Evolutionary conservation across 2,797 vertebrate species (phyloP).

Genomic region (Anableps anableps): DNA sequence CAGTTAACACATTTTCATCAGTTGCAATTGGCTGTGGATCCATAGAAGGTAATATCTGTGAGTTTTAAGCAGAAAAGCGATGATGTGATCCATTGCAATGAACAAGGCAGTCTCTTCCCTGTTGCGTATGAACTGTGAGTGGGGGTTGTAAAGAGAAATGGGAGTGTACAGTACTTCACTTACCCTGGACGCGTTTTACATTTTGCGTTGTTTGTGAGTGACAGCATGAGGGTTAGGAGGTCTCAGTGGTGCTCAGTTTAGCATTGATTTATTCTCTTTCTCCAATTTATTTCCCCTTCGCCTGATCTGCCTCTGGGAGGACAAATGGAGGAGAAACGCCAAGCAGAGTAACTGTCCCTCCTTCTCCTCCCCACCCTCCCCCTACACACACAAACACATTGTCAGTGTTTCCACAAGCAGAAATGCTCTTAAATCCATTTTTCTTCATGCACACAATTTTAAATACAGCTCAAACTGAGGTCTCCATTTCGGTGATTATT

Average conservation of each 20-base stretch:
- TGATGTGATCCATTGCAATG: neutral
- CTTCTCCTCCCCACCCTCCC: slow-evolving; percentile 14
- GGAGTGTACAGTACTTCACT: slow-evolving; percentile 12
- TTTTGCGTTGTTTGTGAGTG: slow-evolving; percentile 40
- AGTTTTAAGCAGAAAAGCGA: neutral
- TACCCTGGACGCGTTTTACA: slow-evolving; percentile 41
- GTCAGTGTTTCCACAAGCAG: slow-evolving; percentile 25
- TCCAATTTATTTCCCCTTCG: slow-evolving; percentile 79
- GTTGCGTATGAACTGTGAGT: slow-evolving; percentile 9
- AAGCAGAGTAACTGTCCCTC: slow-evolving; percentile 59
- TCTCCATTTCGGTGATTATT: slow-evolving; percentile 52
- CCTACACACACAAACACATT: neutral
- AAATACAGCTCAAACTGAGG: slow-evolving; percentile 25
- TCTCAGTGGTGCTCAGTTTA: slow-evolving; percentile 79
- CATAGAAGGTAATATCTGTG: neutral
- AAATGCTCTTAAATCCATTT: slow-evolving; percentile 50
- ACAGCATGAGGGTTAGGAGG: slow-evolving; percentile 74
- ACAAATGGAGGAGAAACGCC: slow-evolving; percentile 79
- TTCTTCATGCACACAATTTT: slow-evolving; percentile 26
- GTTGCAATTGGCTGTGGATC: neutral
- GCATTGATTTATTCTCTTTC: slow-evolving; percentile 83
- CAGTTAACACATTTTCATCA: neutral
- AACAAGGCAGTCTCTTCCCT: neutral
- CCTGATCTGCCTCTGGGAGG: slow-evolving; percentile 78
- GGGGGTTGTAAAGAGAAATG: slow-evolving; percentile 13